Evolutionary conservation across 2,888 invertebrate species (phyloP), one percentile per base, ranked within the genome.

Genomic region (Octodonta nipae): DNA sequence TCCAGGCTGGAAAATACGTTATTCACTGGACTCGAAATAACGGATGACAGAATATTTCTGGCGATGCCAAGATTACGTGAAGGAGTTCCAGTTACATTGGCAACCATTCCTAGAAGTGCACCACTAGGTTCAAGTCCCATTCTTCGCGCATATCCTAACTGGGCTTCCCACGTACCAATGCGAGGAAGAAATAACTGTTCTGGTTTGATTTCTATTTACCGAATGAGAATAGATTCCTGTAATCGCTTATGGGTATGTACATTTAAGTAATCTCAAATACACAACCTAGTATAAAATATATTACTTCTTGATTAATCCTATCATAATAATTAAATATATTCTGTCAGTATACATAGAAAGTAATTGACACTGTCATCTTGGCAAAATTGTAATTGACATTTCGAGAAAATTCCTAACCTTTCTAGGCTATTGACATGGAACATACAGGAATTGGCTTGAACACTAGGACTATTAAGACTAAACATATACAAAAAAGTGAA

Each of bases 171-270:
- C 46, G 66, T 68, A 1, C 75, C 78, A 0, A 78, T 76, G 0
- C 70, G 70, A 12, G 75, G 74, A 0, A 72, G 75, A 54, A 82
- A 80, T 61, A 73, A 75, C 54, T 86, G 86, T 55, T 74, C 78
- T 11, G 75, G 78, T 0, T 56, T 87, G 15, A 73, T 84, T 33
- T 85, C 85, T 0, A 83, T 84, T 26, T 86, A 86, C 64, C 69
- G 86, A 13, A 59, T 78, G 29, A 71, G 78, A 11, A 65, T 75
- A 16, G 86, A 86, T 56, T 71, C 77, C n/a, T 86, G 86, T 61
- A 79, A 84, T 58, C 67, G 86, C 11, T 64, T 86, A 3, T 86
- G 86, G 86, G 61, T 60, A 42, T 41, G 49, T n/a, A 4, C 2
- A 22, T 3, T 22, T 22, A 10, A 10, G 20, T 20, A n/a, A 20